A percentile compares a stretch with the other conserved stretches of the same genome.
phyloP scores from a whole-genome alignment of 2,888 invertebrate genomes.

The Himalopsyche anomala region DNA sequence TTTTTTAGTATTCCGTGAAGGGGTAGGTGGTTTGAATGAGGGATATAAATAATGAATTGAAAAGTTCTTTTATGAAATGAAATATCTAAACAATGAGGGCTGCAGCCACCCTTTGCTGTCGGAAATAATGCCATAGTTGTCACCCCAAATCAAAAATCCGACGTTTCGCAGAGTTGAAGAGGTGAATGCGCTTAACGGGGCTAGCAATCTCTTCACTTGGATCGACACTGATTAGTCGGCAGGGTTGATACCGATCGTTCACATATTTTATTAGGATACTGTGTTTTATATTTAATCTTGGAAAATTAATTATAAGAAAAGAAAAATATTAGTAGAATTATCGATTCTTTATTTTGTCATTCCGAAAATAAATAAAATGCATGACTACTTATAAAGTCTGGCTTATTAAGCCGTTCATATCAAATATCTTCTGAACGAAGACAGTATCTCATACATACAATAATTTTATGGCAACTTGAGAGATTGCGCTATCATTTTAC shows the following conservation, averaged over 20 bases:
- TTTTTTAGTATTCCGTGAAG: conserved; percentile 63
- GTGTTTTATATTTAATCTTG: too few species aligned
- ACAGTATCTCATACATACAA: too few species aligned
- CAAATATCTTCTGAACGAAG: too few species aligned
- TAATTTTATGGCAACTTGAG: too few species aligned
- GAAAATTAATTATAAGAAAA: too few species aligned
- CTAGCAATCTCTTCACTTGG: conserved; percentile 59
- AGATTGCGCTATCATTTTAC: too few species aligned
- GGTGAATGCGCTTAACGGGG: conserved; percentile 55
- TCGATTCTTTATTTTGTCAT: too few species aligned
- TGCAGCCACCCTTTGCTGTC: conserved; percentile 61
- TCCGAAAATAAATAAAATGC: too few species aligned
- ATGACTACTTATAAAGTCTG: too few species aligned
- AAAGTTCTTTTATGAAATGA: conserved; percentile 61
- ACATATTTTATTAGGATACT: too few species aligned
- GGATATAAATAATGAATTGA: conserved; percentile 66
- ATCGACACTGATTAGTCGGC: conserved; percentile 13
- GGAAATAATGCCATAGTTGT: conserved; percentile 64
- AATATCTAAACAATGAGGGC: conserved; percentile 63
- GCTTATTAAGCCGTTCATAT: too few species aligned
- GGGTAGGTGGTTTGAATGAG: conserved; percentile 64
- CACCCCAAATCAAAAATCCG: conserved; percentile 63
- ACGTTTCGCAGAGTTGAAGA: conserved; percentile 51
- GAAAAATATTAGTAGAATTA: too few species aligned
- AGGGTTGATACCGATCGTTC: not conserved